A percentile compares a stretch with the other conserved stretches of the same genome.
Evolutionary conservation across 2,113 vertebrate species (phyloP).

Genomic region (Oxygymnocypris stewartii): DNA sequence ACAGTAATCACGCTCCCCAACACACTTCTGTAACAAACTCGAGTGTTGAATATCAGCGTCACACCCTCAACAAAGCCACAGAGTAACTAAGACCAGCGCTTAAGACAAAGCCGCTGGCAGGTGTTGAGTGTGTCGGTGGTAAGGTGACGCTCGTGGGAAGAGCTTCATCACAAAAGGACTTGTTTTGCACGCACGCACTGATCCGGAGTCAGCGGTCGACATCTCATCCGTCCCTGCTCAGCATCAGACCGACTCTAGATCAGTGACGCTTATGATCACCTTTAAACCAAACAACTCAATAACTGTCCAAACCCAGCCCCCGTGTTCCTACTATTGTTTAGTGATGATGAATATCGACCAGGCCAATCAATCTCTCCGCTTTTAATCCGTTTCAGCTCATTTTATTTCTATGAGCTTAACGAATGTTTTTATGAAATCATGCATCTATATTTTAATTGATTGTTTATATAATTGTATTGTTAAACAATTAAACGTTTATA

Average conservation of each 20-base stretch:
- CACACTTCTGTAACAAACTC: conserved; percentile 39
- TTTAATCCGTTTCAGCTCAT: not conserved
- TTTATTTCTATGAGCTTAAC: not conserved
- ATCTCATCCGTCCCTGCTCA: not conserved
- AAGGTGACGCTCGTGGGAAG: conserved; percentile 69
- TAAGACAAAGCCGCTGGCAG: conserved; percentile 64
- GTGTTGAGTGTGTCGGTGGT: conserved; percentile 71
- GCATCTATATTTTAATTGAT: too few species aligned
- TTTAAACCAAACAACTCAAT: conserved; percentile 18
- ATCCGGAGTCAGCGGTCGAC: conserved; percentile 41
- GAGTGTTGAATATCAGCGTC: conserved; percentile 42
- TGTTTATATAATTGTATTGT: not conserved
- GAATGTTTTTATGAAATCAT: not conserved
- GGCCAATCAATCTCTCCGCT: not conserved
- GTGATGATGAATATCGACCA: not conserved
- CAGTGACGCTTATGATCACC: conserved; percentile 28
- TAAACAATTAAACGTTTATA: not conserved
- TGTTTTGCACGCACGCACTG: too few species aligned
- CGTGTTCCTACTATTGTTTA: not conserved
- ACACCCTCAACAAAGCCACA: conserved; percentile 34
- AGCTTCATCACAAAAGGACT: too few species aligned
- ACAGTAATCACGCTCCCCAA: conserved; percentile 19
- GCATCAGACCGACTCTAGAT: conserved; percentile 2
- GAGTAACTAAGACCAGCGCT: conserved; percentile 42
- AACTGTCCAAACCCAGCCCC: not conserved